Percentiles rank a stretch among this genome's conserved stretches.
Conservation (phyloP, 2,797 vertebrate species). For the Muscicapa comitata region DNA sequence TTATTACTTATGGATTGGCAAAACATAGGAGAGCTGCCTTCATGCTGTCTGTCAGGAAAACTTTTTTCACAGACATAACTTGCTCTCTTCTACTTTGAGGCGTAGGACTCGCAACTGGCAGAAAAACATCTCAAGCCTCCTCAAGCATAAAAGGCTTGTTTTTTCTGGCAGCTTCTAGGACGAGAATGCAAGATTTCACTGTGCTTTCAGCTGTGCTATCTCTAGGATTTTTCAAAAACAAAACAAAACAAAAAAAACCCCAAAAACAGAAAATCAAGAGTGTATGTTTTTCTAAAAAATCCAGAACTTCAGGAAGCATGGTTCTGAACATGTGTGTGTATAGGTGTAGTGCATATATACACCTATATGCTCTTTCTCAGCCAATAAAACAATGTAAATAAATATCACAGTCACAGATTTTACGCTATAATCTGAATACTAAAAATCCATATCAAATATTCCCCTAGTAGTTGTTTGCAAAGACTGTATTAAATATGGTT, state of each 20-base stretch:
- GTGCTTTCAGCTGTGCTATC: constrained; percentile 33
- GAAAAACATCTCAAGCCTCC: constrained; percentile 33
- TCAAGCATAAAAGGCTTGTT: constrained; percentile 42
- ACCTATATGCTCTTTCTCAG: not conserved
- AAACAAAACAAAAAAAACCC: not conserved
- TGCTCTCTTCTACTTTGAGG: constrained; percentile 22
- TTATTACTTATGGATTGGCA: constrained; percentile 11
- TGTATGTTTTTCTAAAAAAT: not conserved
- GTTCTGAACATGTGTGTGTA: not conserved
- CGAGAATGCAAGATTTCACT: not conserved
- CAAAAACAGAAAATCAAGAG: not conserved
- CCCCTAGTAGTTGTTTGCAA: not conserved
- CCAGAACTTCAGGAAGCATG: not conserved
- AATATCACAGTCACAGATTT: not conserved
- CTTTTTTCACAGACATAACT: constrained; percentile 26
- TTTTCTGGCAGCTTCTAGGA: constrained; percentile 47
- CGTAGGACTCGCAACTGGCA: constrained; percentile 11
- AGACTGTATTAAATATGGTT: not conserved
- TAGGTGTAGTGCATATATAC: not conserved
- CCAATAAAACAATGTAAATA: not conserved
- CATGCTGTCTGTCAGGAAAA: not conserved
- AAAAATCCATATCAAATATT: not conserved
- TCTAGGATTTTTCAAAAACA: not conserved
- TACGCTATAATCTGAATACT: not conserved
- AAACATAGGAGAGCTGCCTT: not conserved